Evolutionary conservation across 2,113 vertebrate genomes (phyloP).

Genomic region (Egretta garzetta): DNA sequence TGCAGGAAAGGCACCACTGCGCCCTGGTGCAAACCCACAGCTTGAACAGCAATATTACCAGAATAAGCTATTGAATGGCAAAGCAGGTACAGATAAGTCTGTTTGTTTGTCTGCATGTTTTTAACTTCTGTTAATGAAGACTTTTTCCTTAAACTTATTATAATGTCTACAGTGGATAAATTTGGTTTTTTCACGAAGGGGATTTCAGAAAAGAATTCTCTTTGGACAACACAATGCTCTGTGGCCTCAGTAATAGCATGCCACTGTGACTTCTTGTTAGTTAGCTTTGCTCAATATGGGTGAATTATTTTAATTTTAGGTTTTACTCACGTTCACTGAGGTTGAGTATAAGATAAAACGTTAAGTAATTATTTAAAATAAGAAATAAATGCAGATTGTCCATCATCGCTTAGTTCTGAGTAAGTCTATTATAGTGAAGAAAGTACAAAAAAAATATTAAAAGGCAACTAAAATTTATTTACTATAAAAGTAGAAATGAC

Average conservation of each 20-base stretch:
- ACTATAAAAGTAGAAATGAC: background rate
- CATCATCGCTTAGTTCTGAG: background rate
- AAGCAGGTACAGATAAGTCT: constrained; percentile 79
- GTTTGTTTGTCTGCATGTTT: background rate
- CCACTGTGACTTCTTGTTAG: background rate
- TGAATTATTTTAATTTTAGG: background rate
- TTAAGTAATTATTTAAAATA: background rate
- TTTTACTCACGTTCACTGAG: background rate
- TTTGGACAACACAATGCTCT: background rate
- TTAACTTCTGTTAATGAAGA: background rate
- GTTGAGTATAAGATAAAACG: background rate
- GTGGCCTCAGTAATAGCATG: background rate
- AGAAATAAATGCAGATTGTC: background rate
- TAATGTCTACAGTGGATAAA: background rate
- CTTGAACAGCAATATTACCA: constrained; percentile 93
- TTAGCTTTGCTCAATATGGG: background rate
- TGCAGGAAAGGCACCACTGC: constrained; percentile 78
- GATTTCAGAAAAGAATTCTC: background rate
- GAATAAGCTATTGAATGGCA: constrained; percentile 81
- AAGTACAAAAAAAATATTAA: background rate
- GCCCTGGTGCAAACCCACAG: constrained; percentile 86
- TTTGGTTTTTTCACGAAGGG: background rate
- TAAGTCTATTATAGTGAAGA: background rate
- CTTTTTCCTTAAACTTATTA: background rate
- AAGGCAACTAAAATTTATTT: background rate